Evolutionary conservation across 2,888 invertebrate species (phyloP), one percentile per base, ranked within the genome.

Genomic region (Frankliniella intonsa): DNA sequence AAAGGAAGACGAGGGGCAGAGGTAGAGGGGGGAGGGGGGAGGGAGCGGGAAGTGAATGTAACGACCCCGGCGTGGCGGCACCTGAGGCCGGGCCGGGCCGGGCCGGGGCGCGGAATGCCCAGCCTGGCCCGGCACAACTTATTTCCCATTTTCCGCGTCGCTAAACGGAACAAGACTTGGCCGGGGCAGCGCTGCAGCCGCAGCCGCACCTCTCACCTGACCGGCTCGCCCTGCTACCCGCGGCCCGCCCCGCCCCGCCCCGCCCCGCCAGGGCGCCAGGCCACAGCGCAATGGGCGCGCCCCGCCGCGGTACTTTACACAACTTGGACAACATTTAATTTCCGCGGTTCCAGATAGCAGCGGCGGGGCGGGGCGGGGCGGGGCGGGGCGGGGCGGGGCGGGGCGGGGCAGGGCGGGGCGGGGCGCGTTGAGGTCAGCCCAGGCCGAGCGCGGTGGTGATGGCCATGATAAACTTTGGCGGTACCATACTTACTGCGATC

Each of bases 41-140:
- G 69, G 69, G 25, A 14, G 11, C 17, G 62, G 69, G 25, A 76
- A 76, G 69, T 76, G 69, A 76, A 76, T 76, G 69, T 76, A 76
- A 25, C 69, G 69, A 25, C 69, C 25, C 22, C 22, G 8, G 55
- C 69, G 22, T n/a, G 19, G 19, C 62, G 14, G 12, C 62, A 7
- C 62, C 62, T 62, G 19, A 14, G 62, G 14, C 62, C 12, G 14
- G 55, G 55, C 55, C 2, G 55, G 51, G 51, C 51, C 10, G 51
- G 51, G 51, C 51, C 10, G 51, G 51, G 51, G 10, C 38, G 38
- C 38, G 55, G 55, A 55, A 14, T 55, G 17, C 55, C 55, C 55
- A 3, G 19, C 55, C 55, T 14, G 11, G 55, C 14, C 55, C 17
- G 11, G 55, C 14, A 10, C 17, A 14, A 55, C 55, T 55, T 14